These are phyloP conservation scores for Ptyas mucosa DNA, from an alignment of 2,113 vertebrate species.

Conservation along the genomic window DNA sequence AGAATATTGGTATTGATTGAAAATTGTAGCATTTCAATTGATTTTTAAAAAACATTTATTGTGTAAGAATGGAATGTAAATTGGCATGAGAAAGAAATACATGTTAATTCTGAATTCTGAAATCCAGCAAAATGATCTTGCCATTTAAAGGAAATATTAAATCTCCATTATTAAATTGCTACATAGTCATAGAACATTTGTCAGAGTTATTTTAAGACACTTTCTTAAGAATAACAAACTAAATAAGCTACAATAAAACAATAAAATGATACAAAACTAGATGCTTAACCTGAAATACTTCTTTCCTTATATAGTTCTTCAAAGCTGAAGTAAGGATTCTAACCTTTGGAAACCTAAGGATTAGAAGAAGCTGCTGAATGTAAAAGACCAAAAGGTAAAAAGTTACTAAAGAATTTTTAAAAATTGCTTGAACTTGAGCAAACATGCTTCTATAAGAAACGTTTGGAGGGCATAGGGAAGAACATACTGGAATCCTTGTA, in stretches of 20 bases:
- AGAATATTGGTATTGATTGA: not conserved
- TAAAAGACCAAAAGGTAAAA: too few species aligned
- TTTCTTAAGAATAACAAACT: not conserved
- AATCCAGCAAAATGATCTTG: not conserved
- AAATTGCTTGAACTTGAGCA: too few species aligned
- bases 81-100: not conserved
- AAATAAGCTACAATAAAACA: not conserved
- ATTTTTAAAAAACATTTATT: not conserved
- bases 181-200: not conserved
- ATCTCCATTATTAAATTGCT: not conserved
- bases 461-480: not conserved
- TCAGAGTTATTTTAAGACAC: not conserved
- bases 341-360: not conserved
- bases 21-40: not conserved
- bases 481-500: not conserved
- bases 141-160: not conserved
- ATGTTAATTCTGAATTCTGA: not conserved
- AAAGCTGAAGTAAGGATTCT: not conserved
- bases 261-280: slow-evolving; percentile 3
- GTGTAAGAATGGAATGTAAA: not conserved
- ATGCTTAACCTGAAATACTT: too few species aligned
- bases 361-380: not conserved
- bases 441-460: not conserved
- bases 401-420: not conserved
- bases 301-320: not conserved